These are phyloP conservation scores for Otus sunia DNA, from an alignment of 2,113 vertebrate species.

Conservation along the genomic window DNA sequence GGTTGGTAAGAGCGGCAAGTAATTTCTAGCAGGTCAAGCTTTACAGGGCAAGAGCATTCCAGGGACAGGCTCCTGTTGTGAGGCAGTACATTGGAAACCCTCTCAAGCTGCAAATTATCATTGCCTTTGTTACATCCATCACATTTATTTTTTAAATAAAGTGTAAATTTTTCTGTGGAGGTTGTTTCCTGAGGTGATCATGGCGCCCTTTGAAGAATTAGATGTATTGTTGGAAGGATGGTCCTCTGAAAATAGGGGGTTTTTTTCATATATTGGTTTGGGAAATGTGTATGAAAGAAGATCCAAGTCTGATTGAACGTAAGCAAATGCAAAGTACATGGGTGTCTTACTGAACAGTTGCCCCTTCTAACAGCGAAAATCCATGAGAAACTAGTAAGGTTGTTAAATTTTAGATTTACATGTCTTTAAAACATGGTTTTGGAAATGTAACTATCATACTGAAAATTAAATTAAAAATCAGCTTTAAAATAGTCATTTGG, in stretches of 20 bases:
- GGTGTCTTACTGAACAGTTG: neutral
- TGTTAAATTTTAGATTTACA: neutral
- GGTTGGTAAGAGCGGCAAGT: neutral
- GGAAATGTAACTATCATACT: neutral
- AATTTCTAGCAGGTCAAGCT: neutral
- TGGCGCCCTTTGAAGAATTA: neutral
- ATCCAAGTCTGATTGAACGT: neutral
- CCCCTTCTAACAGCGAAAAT: neutral
- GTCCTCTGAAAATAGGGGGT: neutral
- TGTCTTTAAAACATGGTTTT: neutral
- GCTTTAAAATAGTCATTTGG: neutral
- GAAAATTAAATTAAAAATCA: neutral
- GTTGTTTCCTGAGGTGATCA: neutral
- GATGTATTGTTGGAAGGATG: neutral
- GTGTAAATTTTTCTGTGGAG: neutral
- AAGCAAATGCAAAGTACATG: neutral
- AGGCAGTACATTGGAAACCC: neutral
- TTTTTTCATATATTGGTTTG: neutral
- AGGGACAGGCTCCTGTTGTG: neutral
- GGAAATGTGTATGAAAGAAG: neutral
- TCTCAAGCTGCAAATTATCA: neutral
- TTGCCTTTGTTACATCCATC: neutral
- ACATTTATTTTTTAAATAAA: neutral
- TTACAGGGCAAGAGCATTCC: neutral
- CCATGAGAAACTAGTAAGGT: fast-evolving